Base-by-base conservation (phyloP, 2,888 invertebrate species). In the Geotrupes spiniger region DNA sequence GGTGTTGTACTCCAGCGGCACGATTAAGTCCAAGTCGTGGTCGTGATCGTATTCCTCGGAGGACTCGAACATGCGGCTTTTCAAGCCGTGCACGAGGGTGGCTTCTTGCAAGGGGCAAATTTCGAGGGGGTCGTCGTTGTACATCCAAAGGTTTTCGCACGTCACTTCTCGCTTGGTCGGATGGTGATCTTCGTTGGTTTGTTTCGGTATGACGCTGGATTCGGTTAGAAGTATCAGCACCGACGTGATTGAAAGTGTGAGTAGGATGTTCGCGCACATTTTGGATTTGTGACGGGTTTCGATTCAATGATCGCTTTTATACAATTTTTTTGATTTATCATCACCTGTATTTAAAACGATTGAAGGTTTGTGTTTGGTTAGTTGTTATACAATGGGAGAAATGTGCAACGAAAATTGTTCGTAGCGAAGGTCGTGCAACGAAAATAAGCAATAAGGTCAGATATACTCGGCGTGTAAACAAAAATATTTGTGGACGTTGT, bases 41-140 rank as follows among this genome's bases (percentile, higher is more conserved):
- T 41, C 27, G 12, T 12, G 33, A 4, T 46, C 38, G 8, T 36
- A 31, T 14, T 50, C 37, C 17, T 25, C 45, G 2, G 10, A 5
- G 15, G 12, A 33, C 11, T 44, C 42, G 25, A 41, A 42, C 42
- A 50, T 36, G 28, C 50, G 36, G 33, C 46, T 50, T 4, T 37
- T 21, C 4, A 50, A 14, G 12, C 14, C 10, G 2, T 45, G 42
- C 0, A 26, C 42, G 12, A 50, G 10, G 27, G 46, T 50, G 6
- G 50, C 50, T 42, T 50, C 29, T 12, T 45, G 25, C 5, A 31
- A 36, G 14, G 46, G 46, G 27, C 45, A 41, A 26, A 50, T 12
- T 12, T 45, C 42, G 15, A 50, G 11, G 2, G 50, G 50, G 6
- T 42, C 15, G 9, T 33, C 46, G 9, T 50, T 46, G 17, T 27